These are phyloP conservation scores for Oeneis ivallda DNA, from an alignment of 2,888 invertebrate species.

Conservation along the genomic window DNA sequence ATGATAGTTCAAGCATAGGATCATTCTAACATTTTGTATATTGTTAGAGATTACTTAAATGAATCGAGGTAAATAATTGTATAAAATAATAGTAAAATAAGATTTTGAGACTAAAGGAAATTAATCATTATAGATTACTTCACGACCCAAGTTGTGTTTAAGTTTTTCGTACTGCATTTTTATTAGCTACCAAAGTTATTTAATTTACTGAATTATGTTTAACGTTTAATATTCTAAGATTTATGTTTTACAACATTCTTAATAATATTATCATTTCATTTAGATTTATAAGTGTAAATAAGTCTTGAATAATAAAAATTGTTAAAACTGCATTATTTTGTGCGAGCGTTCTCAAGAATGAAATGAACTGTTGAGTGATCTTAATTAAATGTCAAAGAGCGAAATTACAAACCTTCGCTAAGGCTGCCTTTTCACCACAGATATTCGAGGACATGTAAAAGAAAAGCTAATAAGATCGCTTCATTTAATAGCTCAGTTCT, in stretches of 20 bases:
- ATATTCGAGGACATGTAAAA: too few relatives aligned
- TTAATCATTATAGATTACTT: too few relatives aligned
- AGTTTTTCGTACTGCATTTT: not conserved
- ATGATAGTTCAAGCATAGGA: not conserved
- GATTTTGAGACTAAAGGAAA: not conserved
- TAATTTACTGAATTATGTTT: not conserved
- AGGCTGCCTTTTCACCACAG: not conserved
- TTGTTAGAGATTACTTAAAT: slow-evolving; percentile 2
- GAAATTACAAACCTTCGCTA: not conserved
- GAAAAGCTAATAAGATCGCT: too few relatives aligned
- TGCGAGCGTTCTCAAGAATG: not conserved
- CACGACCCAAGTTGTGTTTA: not conserved
- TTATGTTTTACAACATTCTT: too few relatives aligned
- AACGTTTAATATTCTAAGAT: not conserved
- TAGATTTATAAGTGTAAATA: too few relatives aligned
- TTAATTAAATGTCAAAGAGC: not conserved
- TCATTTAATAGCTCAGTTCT: too few relatives aligned
- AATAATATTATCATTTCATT: too few relatives aligned
- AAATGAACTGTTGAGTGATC: not conserved
- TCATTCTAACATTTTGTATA: slow-evolving; percentile 5
- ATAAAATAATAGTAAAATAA: not conserved
- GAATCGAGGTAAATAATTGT: slow-evolving; percentile 5
- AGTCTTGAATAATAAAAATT: too few relatives aligned
- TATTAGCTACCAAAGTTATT: not conserved
- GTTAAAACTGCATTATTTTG: too few relatives aligned